Conservation (phyloP, 2,797 vertebrate species). For the Loriculus beryllinus region DNA sequence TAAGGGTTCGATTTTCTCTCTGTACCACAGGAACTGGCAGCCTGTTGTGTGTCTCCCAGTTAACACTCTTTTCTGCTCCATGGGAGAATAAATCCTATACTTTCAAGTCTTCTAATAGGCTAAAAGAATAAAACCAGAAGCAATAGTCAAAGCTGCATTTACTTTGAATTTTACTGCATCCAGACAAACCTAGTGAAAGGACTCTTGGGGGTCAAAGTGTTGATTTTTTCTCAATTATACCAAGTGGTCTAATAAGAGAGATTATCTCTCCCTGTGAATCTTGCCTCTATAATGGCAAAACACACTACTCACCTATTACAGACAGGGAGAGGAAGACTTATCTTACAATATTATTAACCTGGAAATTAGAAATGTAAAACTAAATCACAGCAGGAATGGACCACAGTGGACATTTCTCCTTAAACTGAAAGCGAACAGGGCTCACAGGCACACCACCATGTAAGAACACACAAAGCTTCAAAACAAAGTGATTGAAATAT, state of each 20-base stretch:
- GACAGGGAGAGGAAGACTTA: background rate
- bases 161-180: background rate
- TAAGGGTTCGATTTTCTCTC: background rate
- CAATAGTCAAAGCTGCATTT: background rate
- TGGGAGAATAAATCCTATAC: background rate
- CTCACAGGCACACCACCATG: background rate
- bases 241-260: background rate
- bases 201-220: background rate
- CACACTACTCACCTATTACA: background rate
- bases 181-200: background rate
- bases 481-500: background rate
- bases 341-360: background rate
- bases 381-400: background rate
- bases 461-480: background rate
- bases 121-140: background rate
- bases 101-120: background rate
- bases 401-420: background rate
- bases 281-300: background rate
- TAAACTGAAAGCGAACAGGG: background rate
- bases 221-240: conserved; percentile 18
- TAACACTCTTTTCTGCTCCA: background rate
- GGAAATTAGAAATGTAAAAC: background rate
- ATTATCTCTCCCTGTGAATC: background rate
- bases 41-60: background rate
- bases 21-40: background rate